Conservation (phyloP, 2,888 invertebrate species). For the Eupelmus urozonus region DNA sequence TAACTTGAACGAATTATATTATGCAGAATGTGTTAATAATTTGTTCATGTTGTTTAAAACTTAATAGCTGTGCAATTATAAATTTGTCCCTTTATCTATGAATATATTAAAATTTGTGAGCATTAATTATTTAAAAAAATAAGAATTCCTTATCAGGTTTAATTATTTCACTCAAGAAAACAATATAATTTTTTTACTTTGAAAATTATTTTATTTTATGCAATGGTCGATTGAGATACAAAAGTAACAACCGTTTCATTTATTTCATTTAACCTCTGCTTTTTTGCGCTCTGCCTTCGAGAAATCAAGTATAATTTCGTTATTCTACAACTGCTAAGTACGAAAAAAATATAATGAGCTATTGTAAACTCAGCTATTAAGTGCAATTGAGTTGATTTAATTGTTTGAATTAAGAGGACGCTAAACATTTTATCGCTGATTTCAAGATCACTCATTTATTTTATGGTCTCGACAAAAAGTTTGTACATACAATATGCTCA, state of each 20-base stretch:
- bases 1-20: too few relatives aligned
- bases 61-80: too few relatives aligned
- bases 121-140: too few relatives aligned
- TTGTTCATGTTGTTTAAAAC: too few relatives aligned
- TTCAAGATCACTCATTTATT: conserved; percentile 5
- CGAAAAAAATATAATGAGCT: conserved; percentile 41
- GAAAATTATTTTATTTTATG: neutral
- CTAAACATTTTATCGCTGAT: conserved; percentile 18
- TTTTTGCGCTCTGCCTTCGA: neutral
- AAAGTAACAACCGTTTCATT: neutral
- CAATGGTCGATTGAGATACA: neutral
- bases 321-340: conserved; percentile 15
- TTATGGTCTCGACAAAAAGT: neutral
- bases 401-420: conserved; percentile 21
- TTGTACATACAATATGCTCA: neutral
- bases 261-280: neutral
- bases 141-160: too few relatives aligned
- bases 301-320: conserved; percentile 38
- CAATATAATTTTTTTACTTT: too few relatives aligned
- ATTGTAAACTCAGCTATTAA: conserved; percentile 21
- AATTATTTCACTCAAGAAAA: neutral
- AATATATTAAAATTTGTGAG: too few relatives aligned
- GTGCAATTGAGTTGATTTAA: conserved; percentile 35
- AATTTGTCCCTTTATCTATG: too few relatives aligned
- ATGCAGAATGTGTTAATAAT: too few relatives aligned